phyloP scores from a whole-genome alignment of 2,797 vertebrate species.

The Xiphorhynchus erythropygius region DNA sequence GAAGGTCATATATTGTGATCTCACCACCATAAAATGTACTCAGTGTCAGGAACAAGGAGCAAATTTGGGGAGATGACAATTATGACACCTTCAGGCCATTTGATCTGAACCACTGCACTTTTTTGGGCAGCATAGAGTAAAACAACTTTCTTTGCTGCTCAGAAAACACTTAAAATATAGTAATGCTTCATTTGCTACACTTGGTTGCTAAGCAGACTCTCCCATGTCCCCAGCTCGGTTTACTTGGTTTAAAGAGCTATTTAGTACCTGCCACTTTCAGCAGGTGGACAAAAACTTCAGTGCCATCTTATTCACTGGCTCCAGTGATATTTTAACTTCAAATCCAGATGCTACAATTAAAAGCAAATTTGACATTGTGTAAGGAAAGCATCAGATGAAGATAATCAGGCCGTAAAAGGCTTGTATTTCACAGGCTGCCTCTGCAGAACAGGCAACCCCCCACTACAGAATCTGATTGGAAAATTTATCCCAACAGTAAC shows the following conservation, averaged over 20 bases:
- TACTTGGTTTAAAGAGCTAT: constrained; percentile 51
- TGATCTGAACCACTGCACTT: constrained; percentile 57
- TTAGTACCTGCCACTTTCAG: not conserved
- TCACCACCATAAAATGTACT: constrained; percentile 14
- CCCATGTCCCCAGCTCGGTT: not conserved
- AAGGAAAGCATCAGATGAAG: constrained; percentile 47
- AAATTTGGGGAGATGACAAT: constrained; percentile 29
- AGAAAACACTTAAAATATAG: constrained; percentile 27
- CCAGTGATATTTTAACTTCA: constrained; percentile 7
- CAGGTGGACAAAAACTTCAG: constrained; percentile 24
- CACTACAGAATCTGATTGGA: constrained; percentile 23
- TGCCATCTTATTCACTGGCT: constrained; percentile 10
- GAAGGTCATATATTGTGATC: constrained; percentile 25
- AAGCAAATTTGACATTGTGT: constrained; percentile 50
- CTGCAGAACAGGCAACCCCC: constrained; percentile 23
- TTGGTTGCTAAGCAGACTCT: constrained; percentile 31
- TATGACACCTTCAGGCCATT: constrained; percentile 7
- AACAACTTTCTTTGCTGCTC: constrained; percentile 51
- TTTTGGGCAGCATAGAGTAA: constrained; percentile 49
- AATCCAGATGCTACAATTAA: constrained; percentile 53
- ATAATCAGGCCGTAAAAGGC: constrained; percentile 23
- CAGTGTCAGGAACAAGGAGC: constrained; percentile 15
- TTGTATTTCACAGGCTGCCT: constrained; percentile 2
- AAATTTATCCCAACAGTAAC: constrained; percentile 49
- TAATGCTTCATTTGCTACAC: constrained; percentile 19